Percentiles rank a stretch among this genome's conserved stretches.
Conservation (phyloP, 2,797 vertebrate genomes). For the Gymnothorax reevesii region DNA sequence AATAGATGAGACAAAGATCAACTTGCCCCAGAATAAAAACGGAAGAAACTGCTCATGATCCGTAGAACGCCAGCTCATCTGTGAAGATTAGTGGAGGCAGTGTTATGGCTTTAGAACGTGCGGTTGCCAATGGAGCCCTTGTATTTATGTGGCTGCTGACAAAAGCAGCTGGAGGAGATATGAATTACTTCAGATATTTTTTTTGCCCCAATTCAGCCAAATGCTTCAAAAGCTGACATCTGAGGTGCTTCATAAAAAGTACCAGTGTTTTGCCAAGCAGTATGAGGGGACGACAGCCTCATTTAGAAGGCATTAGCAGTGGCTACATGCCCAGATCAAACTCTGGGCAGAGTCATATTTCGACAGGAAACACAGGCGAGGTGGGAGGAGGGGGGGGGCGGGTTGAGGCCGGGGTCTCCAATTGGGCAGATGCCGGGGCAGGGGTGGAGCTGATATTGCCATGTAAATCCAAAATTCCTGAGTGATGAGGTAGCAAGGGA, state of each 20-base stretch:
- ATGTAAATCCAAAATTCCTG: not conserved
- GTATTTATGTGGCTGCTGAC: too few species aligned
- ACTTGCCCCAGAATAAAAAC: too few species aligned
- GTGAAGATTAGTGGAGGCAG: too few species aligned
- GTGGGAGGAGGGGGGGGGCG: slow-evolving; percentile 3
- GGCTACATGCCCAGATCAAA: not conserved
- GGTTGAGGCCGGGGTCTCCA: not conserved
- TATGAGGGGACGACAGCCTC: not conserved
- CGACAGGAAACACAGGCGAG: not conserved
- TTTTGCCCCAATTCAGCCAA: too few species aligned
- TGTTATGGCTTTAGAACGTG: too few species aligned
- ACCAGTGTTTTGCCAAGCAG: not conserved
- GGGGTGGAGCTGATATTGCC: slow-evolving; percentile 15
- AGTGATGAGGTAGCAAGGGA: not conserved
- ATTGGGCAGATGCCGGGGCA: slow-evolving; percentile 5
- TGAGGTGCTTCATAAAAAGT: not conserved
- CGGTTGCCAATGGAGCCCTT: too few species aligned
- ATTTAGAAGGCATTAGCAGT: not conserved
- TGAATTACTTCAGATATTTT: too few species aligned
- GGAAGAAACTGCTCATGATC: too few species aligned
- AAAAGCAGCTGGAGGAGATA: too few species aligned
- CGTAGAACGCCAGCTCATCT: too few species aligned
- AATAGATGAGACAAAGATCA: too few species aligned
- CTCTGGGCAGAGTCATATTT: slow-evolving; percentile 14
- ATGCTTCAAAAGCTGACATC: too few species aligned